Conservation (phyloP, 2,888 invertebrate genomes). For the Cheilosia soror region DNA sequence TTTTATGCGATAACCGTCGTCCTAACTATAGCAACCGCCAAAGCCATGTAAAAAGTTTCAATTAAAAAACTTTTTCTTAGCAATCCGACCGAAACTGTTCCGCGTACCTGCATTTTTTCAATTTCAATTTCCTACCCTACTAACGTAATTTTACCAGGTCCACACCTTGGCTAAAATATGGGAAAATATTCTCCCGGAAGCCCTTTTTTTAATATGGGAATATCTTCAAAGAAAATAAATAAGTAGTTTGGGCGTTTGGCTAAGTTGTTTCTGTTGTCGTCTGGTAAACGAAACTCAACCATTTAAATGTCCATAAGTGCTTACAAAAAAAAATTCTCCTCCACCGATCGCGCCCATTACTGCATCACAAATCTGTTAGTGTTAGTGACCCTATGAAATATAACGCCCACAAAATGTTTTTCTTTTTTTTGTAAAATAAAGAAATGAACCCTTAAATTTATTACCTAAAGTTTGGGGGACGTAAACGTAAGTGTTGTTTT, state of each 20-base stretch:
- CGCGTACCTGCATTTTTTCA: background rate
- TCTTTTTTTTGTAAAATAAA: background rate
- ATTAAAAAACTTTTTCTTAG: slow-evolving; percentile 67
- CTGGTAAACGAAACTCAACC: slow-evolving; percentile 20
- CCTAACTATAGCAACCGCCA: slow-evolving; percentile 27
- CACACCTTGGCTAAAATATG: background rate
- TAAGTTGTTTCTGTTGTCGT: slow-evolving; percentile 50
- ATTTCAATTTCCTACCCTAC: background rate
- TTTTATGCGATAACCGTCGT: slow-evolving; percentile 2
- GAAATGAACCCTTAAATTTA: slow-evolving; percentile 59
- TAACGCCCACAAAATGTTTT: slow-evolving; percentile 25
- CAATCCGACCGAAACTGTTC: slow-evolving; percentile 15
- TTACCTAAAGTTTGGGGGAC: slow-evolving; percentile 62
- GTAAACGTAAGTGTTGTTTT: slow-evolving; percentile 47
- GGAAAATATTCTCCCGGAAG: background rate
- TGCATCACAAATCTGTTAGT: slow-evolving; percentile 16
- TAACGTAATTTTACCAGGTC: slow-evolving; percentile 12
- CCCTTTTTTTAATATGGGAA: slow-evolving; percentile 6
- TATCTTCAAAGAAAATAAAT: slow-evolving; percentile 33
- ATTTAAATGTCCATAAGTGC: slow-evolving; percentile 39
- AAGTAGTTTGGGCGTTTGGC: slow-evolving; percentile 43
- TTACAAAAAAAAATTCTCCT: background rate
- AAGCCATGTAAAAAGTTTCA: slow-evolving; percentile 69
- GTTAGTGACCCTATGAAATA: slow-evolving; percentile 47
- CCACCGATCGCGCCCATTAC: background rate